Conservation (phyloP, 2,888 invertebrate species). For the Dryocosmus kuriphilus region DNA sequence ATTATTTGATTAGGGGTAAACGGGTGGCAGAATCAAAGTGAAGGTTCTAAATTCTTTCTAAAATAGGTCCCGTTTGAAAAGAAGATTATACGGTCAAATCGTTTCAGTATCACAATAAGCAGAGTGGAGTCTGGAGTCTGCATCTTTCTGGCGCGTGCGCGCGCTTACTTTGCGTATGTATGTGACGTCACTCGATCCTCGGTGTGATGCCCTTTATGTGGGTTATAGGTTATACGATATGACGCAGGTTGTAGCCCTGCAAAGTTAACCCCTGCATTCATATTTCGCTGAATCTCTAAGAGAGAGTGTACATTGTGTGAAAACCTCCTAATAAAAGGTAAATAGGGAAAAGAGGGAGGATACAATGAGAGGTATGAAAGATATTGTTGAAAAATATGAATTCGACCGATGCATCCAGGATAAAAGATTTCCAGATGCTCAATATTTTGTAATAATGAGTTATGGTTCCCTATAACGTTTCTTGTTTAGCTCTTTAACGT, state of each 20-base stretch:
- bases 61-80: background rate
- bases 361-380: conserved; percentile 22
- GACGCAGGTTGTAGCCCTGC: conserved; percentile 67
- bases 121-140: conserved; percentile 44
- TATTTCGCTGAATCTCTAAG: conserved; percentile 58
- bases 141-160: conserved; percentile 38
- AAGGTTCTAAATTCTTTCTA: background rate
- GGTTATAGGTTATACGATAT: conserved; percentile 71
- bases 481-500: background rate
- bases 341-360: conserved; percentile 6
- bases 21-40: too few species aligned
- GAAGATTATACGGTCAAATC: conserved; percentile 15
- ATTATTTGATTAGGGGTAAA: too few species aligned
- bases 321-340: conserved; percentile 31
- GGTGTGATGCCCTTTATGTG: conserved; percentile 75
- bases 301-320: conserved; percentile 29
- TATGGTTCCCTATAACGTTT: background rate
- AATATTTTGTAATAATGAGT: conserved; percentile 28
- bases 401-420: conserved; percentile 23
- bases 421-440: conserved; percentile 18
- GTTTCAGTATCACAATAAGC: conserved; percentile 24
- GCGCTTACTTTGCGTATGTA: conserved; percentile 50
- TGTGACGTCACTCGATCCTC: conserved; percentile 66
- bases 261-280: conserved; percentile 68
- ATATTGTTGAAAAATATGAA: conserved; percentile 16